Conservation (phyloP, 2,113 vertebrate genomes). For the Thamnophis sirtalis region DNA sequence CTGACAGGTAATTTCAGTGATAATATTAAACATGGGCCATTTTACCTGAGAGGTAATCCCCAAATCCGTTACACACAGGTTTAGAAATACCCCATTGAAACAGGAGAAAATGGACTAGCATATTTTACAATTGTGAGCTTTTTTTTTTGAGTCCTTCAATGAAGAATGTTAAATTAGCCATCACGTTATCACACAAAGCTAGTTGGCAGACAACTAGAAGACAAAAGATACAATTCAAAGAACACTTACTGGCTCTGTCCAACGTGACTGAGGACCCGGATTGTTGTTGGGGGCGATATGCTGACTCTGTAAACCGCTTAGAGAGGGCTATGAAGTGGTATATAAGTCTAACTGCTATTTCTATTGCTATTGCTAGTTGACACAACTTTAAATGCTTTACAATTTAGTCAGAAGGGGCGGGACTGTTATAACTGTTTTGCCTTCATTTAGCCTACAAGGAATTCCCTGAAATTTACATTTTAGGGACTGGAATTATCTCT, state of each 20-base stretch:
- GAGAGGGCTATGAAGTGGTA: no score
- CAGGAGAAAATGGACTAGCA: neutral
- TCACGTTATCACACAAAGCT: neutral
- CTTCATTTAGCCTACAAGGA: neutral
- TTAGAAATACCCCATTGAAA: neutral
- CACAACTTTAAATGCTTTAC: neutral
- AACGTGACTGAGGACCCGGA: no score
- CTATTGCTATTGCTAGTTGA: no score
- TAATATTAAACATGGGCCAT: no score
- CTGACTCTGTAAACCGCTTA: no score
- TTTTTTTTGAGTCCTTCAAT: neutral
- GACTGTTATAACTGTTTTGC: neutral
- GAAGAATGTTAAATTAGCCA: neutral
- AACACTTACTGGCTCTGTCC: neutral
- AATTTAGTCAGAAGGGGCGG: neutral
- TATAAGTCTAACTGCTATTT: no score
- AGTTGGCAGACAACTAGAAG: neutral
- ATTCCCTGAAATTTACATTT: neutral
- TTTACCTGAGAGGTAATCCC: neutral
- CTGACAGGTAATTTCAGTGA: neutral
- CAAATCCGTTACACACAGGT: neutral
- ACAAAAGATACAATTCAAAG: neutral
- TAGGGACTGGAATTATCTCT: neutral
- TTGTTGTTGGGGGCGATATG: no score
- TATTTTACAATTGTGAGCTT: neutral